phyloP scores from a whole-genome alignment of 2,113 vertebrate species.

The Siphamia tubifer region DNA sequence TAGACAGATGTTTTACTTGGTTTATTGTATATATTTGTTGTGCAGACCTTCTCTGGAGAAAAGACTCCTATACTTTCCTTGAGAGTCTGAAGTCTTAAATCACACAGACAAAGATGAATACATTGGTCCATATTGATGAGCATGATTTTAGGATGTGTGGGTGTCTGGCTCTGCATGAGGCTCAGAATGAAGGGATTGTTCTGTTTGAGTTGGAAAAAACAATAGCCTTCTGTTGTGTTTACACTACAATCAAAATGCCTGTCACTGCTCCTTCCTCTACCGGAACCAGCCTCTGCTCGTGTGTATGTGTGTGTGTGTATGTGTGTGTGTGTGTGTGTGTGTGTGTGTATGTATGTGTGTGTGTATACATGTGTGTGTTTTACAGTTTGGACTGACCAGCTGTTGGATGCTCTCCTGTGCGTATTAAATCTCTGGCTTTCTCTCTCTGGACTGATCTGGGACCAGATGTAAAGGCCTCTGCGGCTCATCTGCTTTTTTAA shows the following conservation, averaged over 20 bases:
- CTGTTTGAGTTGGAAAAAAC: slow-evolving; percentile 58
- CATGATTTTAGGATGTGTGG: slow-evolving; percentile 1
- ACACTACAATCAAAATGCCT: slow-evolving; percentile 65
- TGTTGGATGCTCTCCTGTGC: slow-evolving; percentile 58
- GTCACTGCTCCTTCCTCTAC: slow-evolving; percentile 60
- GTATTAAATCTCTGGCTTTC: slow-evolving; percentile 56
- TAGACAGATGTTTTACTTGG: not conserved
- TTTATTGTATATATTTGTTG: not conserved
- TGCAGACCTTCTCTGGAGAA: not conserved
- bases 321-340: slow-evolving; percentile 35
- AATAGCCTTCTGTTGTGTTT: slow-evolving; percentile 55
- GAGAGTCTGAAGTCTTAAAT: not conserved
- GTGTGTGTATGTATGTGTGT: too few species aligned
- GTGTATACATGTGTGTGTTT: slow-evolving; percentile 33
- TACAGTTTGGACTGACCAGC: slow-evolving; percentile 57
- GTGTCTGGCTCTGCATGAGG: slow-evolving; percentile 40
- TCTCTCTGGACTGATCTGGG: slow-evolving; percentile 45
- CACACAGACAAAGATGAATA: not conserved
- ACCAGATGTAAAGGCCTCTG: slow-evolving; percentile 61
- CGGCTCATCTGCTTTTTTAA: slow-evolving; percentile 55
- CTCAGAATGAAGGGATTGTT: slow-evolving; percentile 51
- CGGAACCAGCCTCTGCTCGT: slow-evolving; percentile 52
- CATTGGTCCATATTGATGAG: slow-evolving; percentile 1
- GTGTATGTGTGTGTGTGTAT: slow-evolving; percentile 19
- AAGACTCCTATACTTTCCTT: not conserved